These are phyloP conservation scores for Neoscelio sp. DNA, from an alignment of 2,888 invertebrate species.

Conservation along the genomic window DNA sequence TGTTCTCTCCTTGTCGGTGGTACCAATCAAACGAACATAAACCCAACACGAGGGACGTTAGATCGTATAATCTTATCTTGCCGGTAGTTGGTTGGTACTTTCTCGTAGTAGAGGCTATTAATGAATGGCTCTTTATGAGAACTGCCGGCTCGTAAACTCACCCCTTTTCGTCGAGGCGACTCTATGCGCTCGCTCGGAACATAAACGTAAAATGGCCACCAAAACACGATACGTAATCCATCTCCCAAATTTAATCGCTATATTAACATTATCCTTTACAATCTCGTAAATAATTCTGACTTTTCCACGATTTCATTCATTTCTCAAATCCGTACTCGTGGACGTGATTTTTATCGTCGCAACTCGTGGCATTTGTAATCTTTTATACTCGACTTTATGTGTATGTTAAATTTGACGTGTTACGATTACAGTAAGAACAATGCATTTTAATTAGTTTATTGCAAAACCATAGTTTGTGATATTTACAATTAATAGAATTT, in stretches of 20 bases:
- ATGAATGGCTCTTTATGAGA: constrained; percentile 77
- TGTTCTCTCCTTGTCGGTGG: constrained; percentile 71
- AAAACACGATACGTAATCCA: constrained; percentile 65
- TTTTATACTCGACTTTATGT: neutral
- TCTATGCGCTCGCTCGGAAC: constrained; percentile 47
- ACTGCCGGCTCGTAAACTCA: constrained; percentile 77
- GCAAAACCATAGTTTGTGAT: too few species aligned
- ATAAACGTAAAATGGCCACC: constrained; percentile 64
- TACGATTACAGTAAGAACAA: too few species aligned
- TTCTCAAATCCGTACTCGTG: constrained; percentile 21
- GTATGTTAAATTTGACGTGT: neutral
- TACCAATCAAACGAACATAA: constrained; percentile 79
- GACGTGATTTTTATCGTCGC: constrained; percentile 15
- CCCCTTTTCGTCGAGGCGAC: constrained; percentile 71
- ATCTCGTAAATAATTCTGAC: constrained; percentile 59
- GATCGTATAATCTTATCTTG: constrained; percentile 69
- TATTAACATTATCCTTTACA: constrained; percentile 64
- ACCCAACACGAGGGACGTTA: constrained; percentile 73
- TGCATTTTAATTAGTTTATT: too few species aligned
- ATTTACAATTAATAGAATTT: too few species aligned
- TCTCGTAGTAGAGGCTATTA: constrained; percentile 72
- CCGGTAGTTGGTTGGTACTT: constrained; percentile 65
- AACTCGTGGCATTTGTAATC: constrained; percentile 10
- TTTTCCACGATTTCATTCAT: constrained; percentile 37
- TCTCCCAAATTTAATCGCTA: constrained; percentile 63